Evolutionary conservation across 2,888 invertebrate species (phyloP).

Genomic region (Hemistola chrysoprasaria): DNA sequence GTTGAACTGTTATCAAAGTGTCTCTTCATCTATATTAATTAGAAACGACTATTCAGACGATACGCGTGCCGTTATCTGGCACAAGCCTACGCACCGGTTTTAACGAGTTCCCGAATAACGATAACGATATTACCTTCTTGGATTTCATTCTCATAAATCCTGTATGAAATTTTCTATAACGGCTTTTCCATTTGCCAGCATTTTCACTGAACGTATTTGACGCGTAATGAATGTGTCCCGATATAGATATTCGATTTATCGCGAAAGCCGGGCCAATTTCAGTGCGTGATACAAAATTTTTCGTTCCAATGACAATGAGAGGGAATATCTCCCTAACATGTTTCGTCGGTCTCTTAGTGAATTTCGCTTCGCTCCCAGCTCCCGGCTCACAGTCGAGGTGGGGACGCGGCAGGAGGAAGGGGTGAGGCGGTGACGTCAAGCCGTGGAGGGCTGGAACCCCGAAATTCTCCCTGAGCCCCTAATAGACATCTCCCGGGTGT

Average conservation of each 20-base stretch:
- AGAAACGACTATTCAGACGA: conserved; percentile 5
- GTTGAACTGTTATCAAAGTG: conserved; percentile 9
- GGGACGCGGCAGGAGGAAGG: conserved; percentile 37
- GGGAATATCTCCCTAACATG: conserved; percentile 42
- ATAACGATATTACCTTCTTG: conserved; percentile 11
- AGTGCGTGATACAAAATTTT: conserved; percentile 43
- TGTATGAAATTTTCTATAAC: conserved; percentile 8
- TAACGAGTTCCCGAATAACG: conserved; percentile 13
- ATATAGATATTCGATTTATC: conserved; percentile 13
- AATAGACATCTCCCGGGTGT: conserved; percentile 72
- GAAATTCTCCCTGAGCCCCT: conserved; percentile 52
- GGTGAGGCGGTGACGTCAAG: conserved; percentile 54
- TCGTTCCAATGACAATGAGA: conserved; percentile 42
- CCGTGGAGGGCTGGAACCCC: conserved; percentile 25
- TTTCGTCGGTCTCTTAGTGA: conserved; percentile 43
- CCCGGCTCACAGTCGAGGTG: conserved; percentile 36
- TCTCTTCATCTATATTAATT: conserved; percentile 14
- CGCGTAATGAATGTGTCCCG: conserved; percentile 11
- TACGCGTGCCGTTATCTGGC: conserved; percentile 6
- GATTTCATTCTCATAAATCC: conserved; percentile 13
- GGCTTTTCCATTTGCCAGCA: conserved; percentile 3
- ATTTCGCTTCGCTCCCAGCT: conserved; percentile 39
- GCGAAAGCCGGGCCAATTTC: conserved; percentile 35
- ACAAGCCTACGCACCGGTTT: conserved; percentile 9
- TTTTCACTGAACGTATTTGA: conserved; percentile 4